phyloP scores from a whole-genome alignment of 92 coral and sea anemone genomes.

The Pocillopora grandis region DNA sequence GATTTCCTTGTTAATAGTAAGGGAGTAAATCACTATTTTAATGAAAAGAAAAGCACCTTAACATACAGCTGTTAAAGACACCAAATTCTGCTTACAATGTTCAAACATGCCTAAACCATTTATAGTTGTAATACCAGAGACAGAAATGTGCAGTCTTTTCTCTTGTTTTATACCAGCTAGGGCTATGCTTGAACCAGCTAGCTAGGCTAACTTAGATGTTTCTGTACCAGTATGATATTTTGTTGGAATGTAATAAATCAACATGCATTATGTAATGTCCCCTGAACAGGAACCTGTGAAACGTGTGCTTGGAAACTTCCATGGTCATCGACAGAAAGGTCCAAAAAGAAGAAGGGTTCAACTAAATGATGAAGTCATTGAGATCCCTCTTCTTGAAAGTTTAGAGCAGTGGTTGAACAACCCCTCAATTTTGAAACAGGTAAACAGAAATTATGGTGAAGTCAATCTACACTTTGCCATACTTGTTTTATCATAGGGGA shows the following conservation, averaged over 20 bases:
- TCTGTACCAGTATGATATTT: too few species aligned
- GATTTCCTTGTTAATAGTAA: not conserved
- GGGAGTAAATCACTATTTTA: not conserved
- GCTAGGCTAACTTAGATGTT: too few species aligned
- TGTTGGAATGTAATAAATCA: too few species aligned
- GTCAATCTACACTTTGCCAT: not conserved
- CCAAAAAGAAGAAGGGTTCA: conserved; percentile 56
- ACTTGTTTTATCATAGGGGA: too few species aligned
- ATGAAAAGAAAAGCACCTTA: not conserved
- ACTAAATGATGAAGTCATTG: conserved; percentile 39
- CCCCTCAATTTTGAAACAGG: conserved; percentile 32
- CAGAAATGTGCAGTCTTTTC: too few species aligned
- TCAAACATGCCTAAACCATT: too few species aligned
- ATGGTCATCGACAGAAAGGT: conserved; percentile 59
- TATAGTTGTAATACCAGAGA: too few species aligned
- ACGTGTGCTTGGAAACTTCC: conserved; percentile 55
- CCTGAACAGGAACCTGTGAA: conserved; percentile 54
- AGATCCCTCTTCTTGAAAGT: conserved; percentile 41
- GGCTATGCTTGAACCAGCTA: too few species aligned
- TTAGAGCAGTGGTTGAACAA: conserved; percentile 44
- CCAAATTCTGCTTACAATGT: too few species aligned
- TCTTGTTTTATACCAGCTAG: too few species aligned
- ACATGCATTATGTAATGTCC: not conserved
- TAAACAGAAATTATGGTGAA: not conserved
- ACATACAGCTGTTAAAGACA: not conserved